Conservation (phyloP, 2,888 invertebrate genomes). For the Esperia sulphurella region DNA sequence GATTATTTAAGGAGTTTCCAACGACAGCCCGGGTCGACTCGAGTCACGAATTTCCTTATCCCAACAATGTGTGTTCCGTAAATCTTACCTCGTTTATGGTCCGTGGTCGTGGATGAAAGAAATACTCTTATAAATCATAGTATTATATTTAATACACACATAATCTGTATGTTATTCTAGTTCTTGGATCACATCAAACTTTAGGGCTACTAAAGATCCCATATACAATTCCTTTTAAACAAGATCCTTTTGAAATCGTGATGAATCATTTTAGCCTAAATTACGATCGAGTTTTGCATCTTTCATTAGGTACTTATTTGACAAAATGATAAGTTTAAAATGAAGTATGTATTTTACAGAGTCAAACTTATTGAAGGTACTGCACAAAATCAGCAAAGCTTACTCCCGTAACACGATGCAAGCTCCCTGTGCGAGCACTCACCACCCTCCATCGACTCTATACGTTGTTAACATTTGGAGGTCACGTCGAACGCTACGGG, state of each 20-base stretch:
- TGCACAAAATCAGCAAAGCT: not conserved
- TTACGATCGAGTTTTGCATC: too few species aligned
- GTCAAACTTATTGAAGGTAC: not conserved
- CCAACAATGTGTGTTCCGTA: constrained; percentile 20
- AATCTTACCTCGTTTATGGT: constrained; percentile 30
- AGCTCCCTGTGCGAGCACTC: constrained; percentile 12
- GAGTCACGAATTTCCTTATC: constrained; percentile 20
- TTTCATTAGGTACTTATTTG: too few species aligned
- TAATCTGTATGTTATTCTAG: too few species aligned
- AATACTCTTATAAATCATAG: not conserved
- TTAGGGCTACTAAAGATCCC: too few species aligned
- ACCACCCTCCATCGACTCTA: constrained; percentile 16
- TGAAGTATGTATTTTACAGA: too few species aligned
- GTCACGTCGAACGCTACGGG: constrained; percentile 23
- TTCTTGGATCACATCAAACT: too few species aligned
- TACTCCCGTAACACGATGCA: not conserved
- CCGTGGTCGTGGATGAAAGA: constrained; percentile 9
- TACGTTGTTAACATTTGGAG: constrained; percentile 24
- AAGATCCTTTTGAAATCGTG: too few species aligned
- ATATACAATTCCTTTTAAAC: too few species aligned
- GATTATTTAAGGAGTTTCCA: constrained; percentile 3
- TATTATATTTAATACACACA: too few species aligned
- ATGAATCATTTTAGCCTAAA: too few species aligned
- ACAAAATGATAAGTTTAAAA: too few species aligned
- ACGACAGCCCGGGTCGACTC: constrained; percentile 8